Evolutionary conservation across 2,113 vertebrate genomes (phyloP).

Genomic region (Embiotoca jacksoni): DNA sequence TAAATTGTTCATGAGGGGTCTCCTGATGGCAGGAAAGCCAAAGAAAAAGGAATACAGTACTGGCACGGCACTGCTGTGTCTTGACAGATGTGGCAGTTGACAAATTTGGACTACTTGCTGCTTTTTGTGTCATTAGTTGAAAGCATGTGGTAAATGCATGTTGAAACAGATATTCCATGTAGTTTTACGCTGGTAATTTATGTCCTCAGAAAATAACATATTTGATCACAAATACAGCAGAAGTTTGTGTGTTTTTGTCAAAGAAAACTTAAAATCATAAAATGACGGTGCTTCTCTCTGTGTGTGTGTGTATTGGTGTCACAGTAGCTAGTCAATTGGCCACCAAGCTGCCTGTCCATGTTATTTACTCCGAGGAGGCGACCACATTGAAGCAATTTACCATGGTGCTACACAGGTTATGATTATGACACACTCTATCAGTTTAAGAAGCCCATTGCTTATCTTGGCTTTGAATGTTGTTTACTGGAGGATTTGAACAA

Average conservation of each 20-base stretch:
- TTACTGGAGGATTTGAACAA: conserved; percentile 65
- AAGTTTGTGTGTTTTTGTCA: not conserved
- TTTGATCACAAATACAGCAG: not conserved
- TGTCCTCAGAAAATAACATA: not conserved
- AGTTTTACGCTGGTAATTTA: not conserved
- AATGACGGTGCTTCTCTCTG: not conserved
- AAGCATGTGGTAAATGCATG: conserved; percentile 11
- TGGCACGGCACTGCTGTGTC: not conserved
- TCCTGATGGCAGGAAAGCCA: conserved; percentile 24
- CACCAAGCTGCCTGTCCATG: conserved; percentile 26
- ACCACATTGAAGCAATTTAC: conserved; percentile 52
- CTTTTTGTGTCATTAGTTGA: conserved; percentile 25
- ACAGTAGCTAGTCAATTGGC: conserved; percentile 11
- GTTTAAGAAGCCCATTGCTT: conserved; percentile 69
- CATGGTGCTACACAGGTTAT: conserved; percentile 59
- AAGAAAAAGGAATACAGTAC: conserved; percentile 12
- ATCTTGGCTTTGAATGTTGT: conserved; percentile 70
- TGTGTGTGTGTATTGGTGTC: conserved; percentile 1
- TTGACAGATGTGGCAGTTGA: conserved; percentile 2
- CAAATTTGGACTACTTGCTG: conserved; percentile 13
- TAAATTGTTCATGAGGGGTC: conserved; percentile 38
- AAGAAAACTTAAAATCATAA: not conserved
- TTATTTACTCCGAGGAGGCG: conserved; percentile 43
- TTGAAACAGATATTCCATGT: not conserved
- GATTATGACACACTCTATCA: conserved; percentile 72